Evolutionary conservation across 2,113 vertebrate genomes (phyloP).

Genomic region (Myrmecobius fasciatus): DNA sequence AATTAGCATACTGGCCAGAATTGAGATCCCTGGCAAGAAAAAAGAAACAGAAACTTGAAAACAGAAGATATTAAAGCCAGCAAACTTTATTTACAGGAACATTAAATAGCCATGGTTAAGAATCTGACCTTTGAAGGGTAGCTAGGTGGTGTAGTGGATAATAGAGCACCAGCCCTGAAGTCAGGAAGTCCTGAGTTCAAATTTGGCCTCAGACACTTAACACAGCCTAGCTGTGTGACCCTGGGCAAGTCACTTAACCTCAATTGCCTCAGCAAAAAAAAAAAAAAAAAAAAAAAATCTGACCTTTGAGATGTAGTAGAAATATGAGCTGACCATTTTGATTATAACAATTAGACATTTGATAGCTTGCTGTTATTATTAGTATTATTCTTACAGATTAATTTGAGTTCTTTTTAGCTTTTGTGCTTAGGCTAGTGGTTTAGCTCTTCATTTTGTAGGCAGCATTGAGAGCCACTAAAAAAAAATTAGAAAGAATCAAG

Average conservation of each 20-base stretch:
- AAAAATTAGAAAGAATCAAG: not conserved
- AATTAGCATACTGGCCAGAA: not conserved
- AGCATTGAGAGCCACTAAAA: not conserved
- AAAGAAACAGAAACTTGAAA: constrained; percentile 8
- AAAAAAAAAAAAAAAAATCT: too few relatives aligned
- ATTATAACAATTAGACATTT: not conserved
- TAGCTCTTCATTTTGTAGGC: not conserved
- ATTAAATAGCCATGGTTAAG: not conserved
- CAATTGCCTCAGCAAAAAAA: too few relatives aligned
- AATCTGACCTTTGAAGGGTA: not conserved
- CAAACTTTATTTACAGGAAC: not conserved
- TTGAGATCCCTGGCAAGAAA: not conserved
- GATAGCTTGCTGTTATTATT: not conserved
- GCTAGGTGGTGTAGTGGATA: too few relatives aligned
- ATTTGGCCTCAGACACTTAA: too few relatives aligned
- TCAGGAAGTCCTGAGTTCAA: too few relatives aligned
- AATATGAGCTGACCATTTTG: not conserved
- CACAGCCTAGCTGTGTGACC: too few relatives aligned
- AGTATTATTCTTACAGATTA: not conserved
- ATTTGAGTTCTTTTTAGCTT: not conserved
- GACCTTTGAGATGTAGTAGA: not conserved
- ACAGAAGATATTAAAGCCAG: not conserved
- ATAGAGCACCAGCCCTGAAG: too few relatives aligned
- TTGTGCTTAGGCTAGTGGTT: not conserved
- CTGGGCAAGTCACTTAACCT: too few relatives aligned